Conservation (phyloP, 2,113 vertebrate species). For the Rynchops niger region DNA sequence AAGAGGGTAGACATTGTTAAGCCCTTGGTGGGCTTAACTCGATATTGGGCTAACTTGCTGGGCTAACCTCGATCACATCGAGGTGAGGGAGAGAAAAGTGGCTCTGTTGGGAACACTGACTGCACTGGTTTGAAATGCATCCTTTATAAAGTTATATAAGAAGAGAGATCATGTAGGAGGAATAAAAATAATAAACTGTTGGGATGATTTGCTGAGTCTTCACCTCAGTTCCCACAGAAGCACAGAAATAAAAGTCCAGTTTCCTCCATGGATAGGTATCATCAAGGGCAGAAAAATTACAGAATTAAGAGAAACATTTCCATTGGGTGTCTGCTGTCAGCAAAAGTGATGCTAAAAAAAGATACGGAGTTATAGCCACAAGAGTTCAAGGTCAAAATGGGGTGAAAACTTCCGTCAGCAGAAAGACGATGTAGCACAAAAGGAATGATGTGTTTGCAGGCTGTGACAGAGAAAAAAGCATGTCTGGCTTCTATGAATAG, state of each 20-base stretch:
- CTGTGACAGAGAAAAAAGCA: not conserved
- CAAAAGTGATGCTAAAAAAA: not conserved
- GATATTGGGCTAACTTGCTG: no score
- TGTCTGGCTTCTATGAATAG: not conserved
- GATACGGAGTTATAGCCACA: rapidly evolving
- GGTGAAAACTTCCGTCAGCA: not conserved
- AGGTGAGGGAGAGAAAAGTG: not conserved
- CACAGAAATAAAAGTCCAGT: slow-evolving; percentile 44
- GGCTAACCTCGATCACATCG: rapidly evolving
- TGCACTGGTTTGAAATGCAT: not conserved
- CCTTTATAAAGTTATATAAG: not conserved
- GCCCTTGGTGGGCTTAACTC: not conserved
- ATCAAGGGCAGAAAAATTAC: slow-evolving; percentile 2
- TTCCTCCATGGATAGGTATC: not conserved
- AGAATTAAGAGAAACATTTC: not conserved
- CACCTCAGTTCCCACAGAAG: slow-evolving; percentile 32
- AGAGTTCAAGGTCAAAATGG: not conserved
- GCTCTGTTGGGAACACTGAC: not conserved
- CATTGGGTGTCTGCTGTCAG: not conserved
- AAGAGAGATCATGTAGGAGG: slow-evolving; percentile 26
- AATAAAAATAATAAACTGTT: slow-evolving; percentile 43
- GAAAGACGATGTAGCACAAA: not conserved
- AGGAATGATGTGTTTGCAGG: not conserved
- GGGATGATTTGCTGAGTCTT: slow-evolving; percentile 39
- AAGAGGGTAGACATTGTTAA: not conserved